Evolutionary conservation across 2,113 vertebrate species (phyloP), one percentile per base, ranked within the genome.

Genomic region (Lepus europaeus): DNA sequence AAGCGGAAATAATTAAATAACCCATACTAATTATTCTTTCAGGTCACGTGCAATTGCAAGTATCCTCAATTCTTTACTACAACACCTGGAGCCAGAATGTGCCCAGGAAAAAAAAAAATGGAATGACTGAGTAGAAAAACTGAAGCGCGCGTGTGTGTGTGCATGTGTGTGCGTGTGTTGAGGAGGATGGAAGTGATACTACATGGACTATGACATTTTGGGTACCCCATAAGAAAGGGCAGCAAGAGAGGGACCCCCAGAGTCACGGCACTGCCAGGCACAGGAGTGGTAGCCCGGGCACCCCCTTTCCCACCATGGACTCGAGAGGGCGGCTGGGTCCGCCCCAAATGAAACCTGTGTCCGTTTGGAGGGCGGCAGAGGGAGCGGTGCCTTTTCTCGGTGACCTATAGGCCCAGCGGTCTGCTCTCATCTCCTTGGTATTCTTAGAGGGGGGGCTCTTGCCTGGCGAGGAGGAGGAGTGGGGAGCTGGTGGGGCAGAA

Each of bases 61-160:
- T 23, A 31, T 7, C 86, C 66, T 90, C 10, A 25, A 3, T 27
- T 74, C 79, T 49, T 45, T 23, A 63, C 69, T 73, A 72, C 8
- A 56, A 39, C n/a, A 66, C 17, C 73, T 36, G 25, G 9, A 63
- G 27, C 25, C 29, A 31, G 70, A 13, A 73, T 0, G 20, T 63
- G 49, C 49, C 77, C 74, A n/a, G 53, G 20, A n/a, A n/a, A 87
- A 76, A 83, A 94, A 82, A 93, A 85, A 72, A 61, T 69, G 73
- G 45, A 45, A 86, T 59, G 7, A 23, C 39, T 87, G 23, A 77
- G 63, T 82, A 45, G 53, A 85, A 53, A 19, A 72, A 39, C 11
- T 6, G 4, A 19, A 29, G 14, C 6, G 25, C 45, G 27, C 12
- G 10, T 45, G 4, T 7, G 31, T 1, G 13, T 27, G 14, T 39